Percentiles rank a stretch among this genome's conserved stretches.
Evolutionary conservation across 2,797 vertebrate species (phyloP).

Genomic region (Neolamprologus multifasciatus): DNA sequence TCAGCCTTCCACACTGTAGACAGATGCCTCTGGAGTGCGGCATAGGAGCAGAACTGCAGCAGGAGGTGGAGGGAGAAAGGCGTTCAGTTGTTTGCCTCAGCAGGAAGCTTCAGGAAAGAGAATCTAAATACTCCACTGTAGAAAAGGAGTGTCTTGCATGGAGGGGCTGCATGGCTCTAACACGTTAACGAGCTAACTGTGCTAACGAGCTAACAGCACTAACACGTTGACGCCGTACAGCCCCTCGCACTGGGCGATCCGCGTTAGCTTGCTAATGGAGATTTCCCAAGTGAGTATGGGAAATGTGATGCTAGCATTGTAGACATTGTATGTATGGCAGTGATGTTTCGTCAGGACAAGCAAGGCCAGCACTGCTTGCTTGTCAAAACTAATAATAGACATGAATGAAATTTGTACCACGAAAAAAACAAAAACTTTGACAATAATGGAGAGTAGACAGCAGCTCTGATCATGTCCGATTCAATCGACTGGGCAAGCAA

Average conservation of each 20-base stretch:
- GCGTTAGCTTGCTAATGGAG: background rate
- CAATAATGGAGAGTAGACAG: background rate
- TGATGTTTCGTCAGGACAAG: background rate
- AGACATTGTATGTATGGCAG: background rate
- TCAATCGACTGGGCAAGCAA: background rate
- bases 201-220: background rate
- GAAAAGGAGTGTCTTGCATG: background rate
- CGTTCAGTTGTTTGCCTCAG: background rate
- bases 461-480: background rate
- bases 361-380: background rate
- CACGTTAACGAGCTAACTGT: background rate
- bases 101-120: background rate
- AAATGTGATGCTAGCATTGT: background rate
- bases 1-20: background rate
- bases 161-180: background rate
- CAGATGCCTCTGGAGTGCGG: background rate
- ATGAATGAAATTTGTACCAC: background rate
- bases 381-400: background rate
- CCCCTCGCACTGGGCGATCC: background rate
- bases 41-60: background rate
- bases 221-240: fast-evolving
- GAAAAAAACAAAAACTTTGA: background rate
- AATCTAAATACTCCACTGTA: background rate
- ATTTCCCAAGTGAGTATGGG: background rate
- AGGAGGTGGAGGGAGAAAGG: background rate